Conservation (phyloP, 2,888 invertebrate species). For the Alcis repandata region DNA sequence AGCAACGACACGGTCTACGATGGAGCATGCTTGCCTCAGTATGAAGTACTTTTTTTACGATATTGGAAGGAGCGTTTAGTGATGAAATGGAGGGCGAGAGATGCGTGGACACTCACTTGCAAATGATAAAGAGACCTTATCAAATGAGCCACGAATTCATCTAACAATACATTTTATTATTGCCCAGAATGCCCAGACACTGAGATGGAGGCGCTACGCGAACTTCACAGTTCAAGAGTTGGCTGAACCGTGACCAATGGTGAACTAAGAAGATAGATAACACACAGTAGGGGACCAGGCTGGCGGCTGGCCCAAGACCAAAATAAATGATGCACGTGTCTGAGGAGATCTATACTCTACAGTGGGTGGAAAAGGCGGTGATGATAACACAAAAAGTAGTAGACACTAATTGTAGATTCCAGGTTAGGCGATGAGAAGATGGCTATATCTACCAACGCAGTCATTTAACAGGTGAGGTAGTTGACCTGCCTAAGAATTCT, state of each 20-base stretch:
- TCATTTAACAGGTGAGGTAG: conserved; percentile 9
- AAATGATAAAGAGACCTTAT: too few species aligned
- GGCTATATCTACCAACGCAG: conserved; percentile 11
- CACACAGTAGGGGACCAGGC: background rate
- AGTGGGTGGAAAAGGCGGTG: background rate
- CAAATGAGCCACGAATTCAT: too few species aligned
- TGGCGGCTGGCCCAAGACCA: background rate
- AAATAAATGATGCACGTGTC: background rate
- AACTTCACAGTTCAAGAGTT: background rate
- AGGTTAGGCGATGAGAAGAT: background rate
- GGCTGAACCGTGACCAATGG: background rate
- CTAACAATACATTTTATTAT: too few species aligned
- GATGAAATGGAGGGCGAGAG: background rate
- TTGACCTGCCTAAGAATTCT: background rate
- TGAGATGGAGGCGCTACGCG: background rate
- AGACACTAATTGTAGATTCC: conserved; percentile 2
- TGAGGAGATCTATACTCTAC: background rate
- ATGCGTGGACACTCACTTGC: background rate
- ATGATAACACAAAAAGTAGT: conserved; percentile 7
- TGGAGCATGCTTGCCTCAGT: too few species aligned
- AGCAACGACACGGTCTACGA: too few species aligned
- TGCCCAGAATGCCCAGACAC: background rate
- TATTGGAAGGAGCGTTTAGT: too few species aligned
- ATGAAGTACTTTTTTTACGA: too few species aligned
- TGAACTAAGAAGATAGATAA: too few species aligned